Conservation (phyloP, 2,888 invertebrate genomes). For the Ceratothoa steindachneri region DNA sequence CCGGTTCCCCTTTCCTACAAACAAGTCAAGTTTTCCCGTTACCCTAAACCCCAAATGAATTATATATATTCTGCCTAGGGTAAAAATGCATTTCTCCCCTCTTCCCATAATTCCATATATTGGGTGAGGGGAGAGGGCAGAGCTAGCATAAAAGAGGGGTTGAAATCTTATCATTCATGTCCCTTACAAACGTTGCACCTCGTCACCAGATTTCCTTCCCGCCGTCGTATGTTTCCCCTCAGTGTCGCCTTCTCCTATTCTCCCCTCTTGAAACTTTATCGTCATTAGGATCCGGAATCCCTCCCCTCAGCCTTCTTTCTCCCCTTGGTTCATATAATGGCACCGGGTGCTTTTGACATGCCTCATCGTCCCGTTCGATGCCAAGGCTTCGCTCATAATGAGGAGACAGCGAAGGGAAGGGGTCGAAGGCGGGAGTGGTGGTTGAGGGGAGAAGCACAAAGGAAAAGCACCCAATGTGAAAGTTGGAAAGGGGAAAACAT, state of each 20-base stretch:
- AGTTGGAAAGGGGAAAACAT: neutral
- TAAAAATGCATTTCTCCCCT: neutral
- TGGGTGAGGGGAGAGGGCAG: neutral
- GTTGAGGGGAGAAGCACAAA: neutral
- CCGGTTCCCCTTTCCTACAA: too few relatives aligned
- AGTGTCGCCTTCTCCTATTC: neutral
- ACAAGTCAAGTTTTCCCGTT: neutral
- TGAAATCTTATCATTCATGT: conserved; percentile 9
- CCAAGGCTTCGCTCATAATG: conserved; percentile 6
- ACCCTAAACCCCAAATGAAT: neutral
- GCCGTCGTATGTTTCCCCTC: neutral
- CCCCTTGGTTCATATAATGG: conserved; percentile 8
- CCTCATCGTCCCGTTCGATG: neutral
- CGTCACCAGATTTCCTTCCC: conserved; percentile 8
- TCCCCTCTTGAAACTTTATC: conserved; percentile 15
- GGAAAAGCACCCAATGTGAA: neutral
- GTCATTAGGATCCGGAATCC: neutral
- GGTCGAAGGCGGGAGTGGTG: neutral
- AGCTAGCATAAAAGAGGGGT: conserved; percentile 1
- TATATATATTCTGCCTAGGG: neutral
- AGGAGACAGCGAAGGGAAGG: conserved; percentile 3
- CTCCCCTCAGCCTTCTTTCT: conserved; percentile 7
- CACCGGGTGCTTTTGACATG: conserved; percentile 8
- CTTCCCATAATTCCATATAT: conserved; percentile 9
- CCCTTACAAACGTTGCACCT: conserved; percentile 7